Conservation (phyloP, 2,797 vertebrate species). For the Apodemus agrarius region DNA sequence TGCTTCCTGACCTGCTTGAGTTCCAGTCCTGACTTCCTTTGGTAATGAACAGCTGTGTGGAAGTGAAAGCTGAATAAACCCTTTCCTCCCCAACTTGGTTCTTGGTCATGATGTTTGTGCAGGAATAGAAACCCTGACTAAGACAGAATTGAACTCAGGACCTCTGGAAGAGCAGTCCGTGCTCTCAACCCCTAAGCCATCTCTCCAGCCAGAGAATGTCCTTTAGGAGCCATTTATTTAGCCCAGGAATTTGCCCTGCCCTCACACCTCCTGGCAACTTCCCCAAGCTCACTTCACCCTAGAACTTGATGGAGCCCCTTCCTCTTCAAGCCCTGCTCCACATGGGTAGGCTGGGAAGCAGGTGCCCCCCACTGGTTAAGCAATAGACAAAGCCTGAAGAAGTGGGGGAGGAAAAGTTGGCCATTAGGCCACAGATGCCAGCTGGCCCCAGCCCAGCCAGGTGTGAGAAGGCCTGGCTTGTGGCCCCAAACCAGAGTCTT, state of each 20-base stretch:
- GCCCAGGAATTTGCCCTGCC: not conserved
- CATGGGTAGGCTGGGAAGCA: not conserved
- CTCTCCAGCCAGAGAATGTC: not conserved
- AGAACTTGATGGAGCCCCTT: not conserved
- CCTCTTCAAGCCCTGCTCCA: not conserved
- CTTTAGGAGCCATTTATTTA: not conserved
- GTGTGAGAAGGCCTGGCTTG: not conserved
- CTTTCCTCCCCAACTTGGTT: no score
- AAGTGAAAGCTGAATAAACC: no score
- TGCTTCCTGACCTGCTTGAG: no score
- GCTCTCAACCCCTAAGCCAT: not conserved
- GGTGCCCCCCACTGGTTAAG: not conserved
- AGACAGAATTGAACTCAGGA: not conserved
- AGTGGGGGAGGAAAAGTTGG: not conserved
- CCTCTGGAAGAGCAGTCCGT: not conserved
- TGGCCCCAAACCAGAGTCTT: slow-evolving; percentile 11
- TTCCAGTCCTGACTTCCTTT: no score
- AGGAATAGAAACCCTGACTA: no score
- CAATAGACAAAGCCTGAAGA: not conserved
- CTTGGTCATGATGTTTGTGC: no score
- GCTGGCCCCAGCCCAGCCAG: not conserved
- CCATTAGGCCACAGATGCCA: not conserved
- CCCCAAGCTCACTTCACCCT: not conserved
- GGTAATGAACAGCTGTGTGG: no score
- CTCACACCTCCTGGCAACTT: not conserved